Evolutionary conservation across 2,888 invertebrate genomes (phyloP).

Genomic region (Tupiocoris notatus): DNA sequence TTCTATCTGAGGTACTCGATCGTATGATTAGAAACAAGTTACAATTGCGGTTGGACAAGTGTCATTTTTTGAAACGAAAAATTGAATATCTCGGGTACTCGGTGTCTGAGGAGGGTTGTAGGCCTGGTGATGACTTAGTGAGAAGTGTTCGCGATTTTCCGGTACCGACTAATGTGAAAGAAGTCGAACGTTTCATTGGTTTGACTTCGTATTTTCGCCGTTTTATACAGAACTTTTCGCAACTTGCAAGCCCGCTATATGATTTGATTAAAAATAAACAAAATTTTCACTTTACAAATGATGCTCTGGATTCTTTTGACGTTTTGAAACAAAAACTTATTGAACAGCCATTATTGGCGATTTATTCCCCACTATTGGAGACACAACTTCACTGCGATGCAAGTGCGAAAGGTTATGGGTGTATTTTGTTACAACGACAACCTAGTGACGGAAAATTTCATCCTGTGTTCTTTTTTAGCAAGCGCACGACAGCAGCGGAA

Average conservation of each 20-base stretch:
- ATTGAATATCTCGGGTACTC: too few species aligned
- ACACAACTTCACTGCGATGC: conserved; percentile 43
- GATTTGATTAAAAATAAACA: neutral
- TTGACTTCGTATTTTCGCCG: conserved; percentile 39
- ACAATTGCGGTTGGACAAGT: too few species aligned
- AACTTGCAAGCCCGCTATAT: conserved; percentile 25
- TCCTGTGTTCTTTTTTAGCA: conserved; percentile 51
- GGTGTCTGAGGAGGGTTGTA: neutral
- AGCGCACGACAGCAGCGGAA: conserved; percentile 52
- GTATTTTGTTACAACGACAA: conserved; percentile 37
- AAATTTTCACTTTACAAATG: neutral
- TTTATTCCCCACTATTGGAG: conserved; percentile 20
- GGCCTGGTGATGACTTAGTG: conserved; percentile 11
- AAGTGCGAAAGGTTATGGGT: conserved; percentile 26
- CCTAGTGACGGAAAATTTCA: neutral
- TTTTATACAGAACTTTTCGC: conserved; percentile 39
- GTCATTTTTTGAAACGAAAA: too few species aligned
- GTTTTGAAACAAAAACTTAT: conserved; percentile 13
- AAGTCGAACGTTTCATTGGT: conserved; percentile 30
- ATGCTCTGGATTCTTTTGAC: neutral
- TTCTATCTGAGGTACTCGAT: too few species aligned
- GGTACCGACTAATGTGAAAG: conserved; percentile 13
- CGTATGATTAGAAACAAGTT: too few species aligned
- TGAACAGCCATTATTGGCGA: conserved; percentile 21
- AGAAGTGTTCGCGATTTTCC: conserved; percentile 21